phyloP scores from a whole-genome alignment of 2,797 vertebrate genomes.

The Paguma larvata region DNA sequence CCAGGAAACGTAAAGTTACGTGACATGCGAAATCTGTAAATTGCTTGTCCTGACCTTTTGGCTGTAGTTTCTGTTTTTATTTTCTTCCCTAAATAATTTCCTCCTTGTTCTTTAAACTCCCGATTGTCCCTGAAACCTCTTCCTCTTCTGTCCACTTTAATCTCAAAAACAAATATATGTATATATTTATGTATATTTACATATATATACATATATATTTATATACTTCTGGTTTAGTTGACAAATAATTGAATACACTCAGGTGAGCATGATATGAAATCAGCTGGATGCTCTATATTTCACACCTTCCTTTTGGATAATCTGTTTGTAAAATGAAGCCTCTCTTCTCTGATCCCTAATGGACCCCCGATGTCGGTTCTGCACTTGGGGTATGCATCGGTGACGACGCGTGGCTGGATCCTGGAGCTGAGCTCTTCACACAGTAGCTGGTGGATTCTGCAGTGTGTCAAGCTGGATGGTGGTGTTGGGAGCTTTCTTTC shows the following conservation, averaged over 20 bases:
- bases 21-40: constrained; percentile 55
- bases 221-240: neutral
- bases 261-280: neutral
- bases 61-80: constrained; percentile 40
- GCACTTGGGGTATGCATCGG: neutral
- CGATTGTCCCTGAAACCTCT: neutral
- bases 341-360: neutral
- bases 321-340: neutral
- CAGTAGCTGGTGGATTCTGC: neutral
- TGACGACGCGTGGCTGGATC: rapidly evolving
- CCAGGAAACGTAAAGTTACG: constrained; percentile 65
- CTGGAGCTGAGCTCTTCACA: neutral
- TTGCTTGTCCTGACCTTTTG: constrained; percentile 59
- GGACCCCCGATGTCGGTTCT: rapidly evolving
- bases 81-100: constrained; percentile 59
- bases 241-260: neutral
- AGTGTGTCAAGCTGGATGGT: neutral
- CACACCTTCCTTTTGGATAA: neutral
- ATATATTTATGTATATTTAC: no score
- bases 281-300: neutral
- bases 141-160: constrained; percentile 7
- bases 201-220: no score
- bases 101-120: constrained; percentile 55
- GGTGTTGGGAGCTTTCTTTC: neutral
- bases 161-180: neutral